Conservation (phyloP, 1,140 invertebrate genomes). For the Trinorchestia longiramus region DNA sequence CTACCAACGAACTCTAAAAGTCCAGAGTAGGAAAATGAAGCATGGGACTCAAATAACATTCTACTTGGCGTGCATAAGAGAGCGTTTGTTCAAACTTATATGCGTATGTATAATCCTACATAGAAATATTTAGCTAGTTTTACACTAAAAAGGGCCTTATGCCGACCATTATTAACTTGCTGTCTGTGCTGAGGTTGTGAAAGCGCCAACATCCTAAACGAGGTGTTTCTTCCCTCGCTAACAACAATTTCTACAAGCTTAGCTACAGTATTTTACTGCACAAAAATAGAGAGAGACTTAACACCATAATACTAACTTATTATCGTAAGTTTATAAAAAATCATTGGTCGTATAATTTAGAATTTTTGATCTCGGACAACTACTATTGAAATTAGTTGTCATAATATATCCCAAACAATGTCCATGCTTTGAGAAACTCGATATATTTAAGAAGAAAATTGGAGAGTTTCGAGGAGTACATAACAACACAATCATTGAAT, state of each 20-base stretch:
- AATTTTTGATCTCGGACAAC: not conserved
- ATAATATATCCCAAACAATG: not conserved
- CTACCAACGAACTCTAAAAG: not conserved
- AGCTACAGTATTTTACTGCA: not conserved
- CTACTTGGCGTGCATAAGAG: not conserved
- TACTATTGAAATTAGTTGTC: not conserved
- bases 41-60: not conserved
- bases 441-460: not conserved
- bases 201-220: not conserved
- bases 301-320: not conserved
- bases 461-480: not conserved
- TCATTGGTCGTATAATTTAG: not conserved
- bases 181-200: not conserved
- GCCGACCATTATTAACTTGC: not conserved
- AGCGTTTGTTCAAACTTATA: not conserved
- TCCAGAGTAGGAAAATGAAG: not conserved
- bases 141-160: not conserved
- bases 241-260: not conserved
- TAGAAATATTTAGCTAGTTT: not conserved
- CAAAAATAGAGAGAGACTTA: not conserved
- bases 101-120: not conserved
- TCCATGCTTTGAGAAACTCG: not conserved
- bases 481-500: not conserved
- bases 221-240: not conserved
- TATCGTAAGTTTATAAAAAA: not conserved